Conservation (phyloP, 1,140 invertebrate species). For the Solenopsis fugax region DNA sequence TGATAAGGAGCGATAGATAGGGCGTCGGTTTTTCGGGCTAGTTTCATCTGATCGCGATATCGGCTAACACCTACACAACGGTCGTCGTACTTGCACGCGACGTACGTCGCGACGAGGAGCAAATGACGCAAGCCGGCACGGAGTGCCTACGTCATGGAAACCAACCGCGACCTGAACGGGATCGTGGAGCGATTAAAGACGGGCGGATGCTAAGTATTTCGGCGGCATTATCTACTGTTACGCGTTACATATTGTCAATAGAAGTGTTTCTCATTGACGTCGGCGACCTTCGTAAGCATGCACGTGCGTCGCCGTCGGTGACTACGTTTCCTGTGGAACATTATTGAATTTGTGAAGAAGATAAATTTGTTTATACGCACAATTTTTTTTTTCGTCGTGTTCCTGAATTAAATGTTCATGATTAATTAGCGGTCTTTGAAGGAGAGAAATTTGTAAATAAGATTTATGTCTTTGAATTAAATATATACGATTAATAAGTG, state of each 20-base stretch:
- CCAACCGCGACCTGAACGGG: conserved; percentile 51
- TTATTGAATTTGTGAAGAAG: neutral
- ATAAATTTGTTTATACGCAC: neutral
- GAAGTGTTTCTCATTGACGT: neutral
- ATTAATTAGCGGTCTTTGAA: neutral
- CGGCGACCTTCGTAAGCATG: neutral
- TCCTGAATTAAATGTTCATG: neutral
- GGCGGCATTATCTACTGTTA: neutral
- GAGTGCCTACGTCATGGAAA: conserved; percentile 78
- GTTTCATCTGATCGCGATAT: conserved; percentile 15
- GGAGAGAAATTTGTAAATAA: neutral
- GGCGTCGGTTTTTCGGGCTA: neutral
- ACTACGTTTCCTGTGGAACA: neutral
- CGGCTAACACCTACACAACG: conserved; percentile 16
- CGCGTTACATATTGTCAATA: neutral
- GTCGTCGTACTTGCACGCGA: neutral
- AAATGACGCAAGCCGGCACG: conserved; percentile 64
- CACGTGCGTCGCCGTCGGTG: neutral
- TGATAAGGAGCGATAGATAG: neutral
- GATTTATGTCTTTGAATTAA: neutral
- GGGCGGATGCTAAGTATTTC: conserved; percentile 35
- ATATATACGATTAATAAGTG: neutral
- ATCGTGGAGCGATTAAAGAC: conserved; percentile 8
- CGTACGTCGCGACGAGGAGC: conserved; percentile 33
- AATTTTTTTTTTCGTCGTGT: too few species aligned